phyloP scores from a whole-genome alignment of 2,113 vertebrate genomes.

The Gobius niger region DNA sequence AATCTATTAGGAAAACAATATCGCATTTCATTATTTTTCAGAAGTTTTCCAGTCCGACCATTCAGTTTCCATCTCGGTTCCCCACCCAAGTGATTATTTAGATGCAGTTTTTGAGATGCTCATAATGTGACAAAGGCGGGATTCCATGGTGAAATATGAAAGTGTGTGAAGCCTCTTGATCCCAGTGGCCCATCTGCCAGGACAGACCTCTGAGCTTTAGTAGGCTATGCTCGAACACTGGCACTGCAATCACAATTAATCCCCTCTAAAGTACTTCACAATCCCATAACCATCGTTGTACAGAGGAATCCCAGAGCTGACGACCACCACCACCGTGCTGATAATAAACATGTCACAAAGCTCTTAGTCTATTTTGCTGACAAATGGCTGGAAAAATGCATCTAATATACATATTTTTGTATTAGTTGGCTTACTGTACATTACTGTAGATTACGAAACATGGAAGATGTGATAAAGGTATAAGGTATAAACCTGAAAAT shows the following conservation, averaged over 20 bases:
- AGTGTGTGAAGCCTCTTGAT: slow-evolving; percentile 43
- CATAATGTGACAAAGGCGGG: background rate
- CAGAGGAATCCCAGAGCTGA: slow-evolving; percentile 42
- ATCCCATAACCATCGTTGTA: slow-evolving; percentile 71
- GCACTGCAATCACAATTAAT: slow-evolving; percentile 70
- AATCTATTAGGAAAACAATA: too few species aligned
- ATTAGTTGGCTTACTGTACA: too few species aligned
- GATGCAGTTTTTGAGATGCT: background rate
- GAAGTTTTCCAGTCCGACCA: too few species aligned
- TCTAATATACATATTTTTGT: too few species aligned
- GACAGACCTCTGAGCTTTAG: slow-evolving; percentile 58
- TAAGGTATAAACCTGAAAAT: too few species aligned
- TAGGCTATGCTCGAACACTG: slow-evolving; percentile 51
- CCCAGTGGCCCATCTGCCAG: slow-evolving; percentile 68
- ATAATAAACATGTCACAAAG: slow-evolving; percentile 34
- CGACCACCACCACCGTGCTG: slow-evolving; percentile 11
- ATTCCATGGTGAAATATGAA: slow-evolving; percentile 52
- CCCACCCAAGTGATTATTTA: background rate
- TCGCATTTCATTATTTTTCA: too few species aligned
- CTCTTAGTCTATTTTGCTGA: background rate
- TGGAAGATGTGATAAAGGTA: too few species aligned
- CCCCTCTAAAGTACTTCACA: slow-evolving; percentile 65
- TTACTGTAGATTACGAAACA: too few species aligned
- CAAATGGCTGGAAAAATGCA: too few species aligned
- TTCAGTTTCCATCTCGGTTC: background rate